Base-by-base conservation (phyloP, 1,140 invertebrate genomes). In the Colletes latitarsis region DNA sequence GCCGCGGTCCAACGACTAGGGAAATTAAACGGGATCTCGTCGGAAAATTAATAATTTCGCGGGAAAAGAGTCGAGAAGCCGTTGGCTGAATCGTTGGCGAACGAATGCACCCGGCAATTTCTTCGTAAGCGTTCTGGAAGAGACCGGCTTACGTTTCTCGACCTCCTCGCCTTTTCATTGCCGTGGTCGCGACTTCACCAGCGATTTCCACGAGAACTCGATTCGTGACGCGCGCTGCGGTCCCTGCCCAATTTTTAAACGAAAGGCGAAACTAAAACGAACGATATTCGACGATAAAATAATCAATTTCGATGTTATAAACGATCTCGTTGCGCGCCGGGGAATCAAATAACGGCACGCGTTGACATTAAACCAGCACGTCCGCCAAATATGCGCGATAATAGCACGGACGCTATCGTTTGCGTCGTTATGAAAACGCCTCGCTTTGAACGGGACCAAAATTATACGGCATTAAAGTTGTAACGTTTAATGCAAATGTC, bases 11-110 rank as follows among this genome's bases (percentile, higher is more conserved):
- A 1, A 17, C 49, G 70, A 10, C 49, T 1, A 30, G 71, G 15
- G 66, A 55, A 76, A 81, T 63, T 69, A 76, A 68, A 74, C 43
- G 57, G 68, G 62, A 77, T 84, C 70, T 55, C 68, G 70, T 66
- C 30, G 66, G 49, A 67, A 85, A 82, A 81, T 82, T 84, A 84
- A 85, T 84, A 84, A 85, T 77, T 85, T 73, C 57, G 10, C 78
- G 78, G 49, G 52, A 39, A 12, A 68, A 53, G 57, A 69, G 62
- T 67, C 43, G 46, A 19, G 49, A 21, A 21, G 41, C 19, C 41
- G 17, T 53, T 10, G 41, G 14, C 46, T 8, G 52, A 70, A 57
- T 55, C 81, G 57, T 69, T 67, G 64, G 14, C 53, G 71, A 62
- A 76, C 71, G 60, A 83, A 85, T 81, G 60, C 67, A 12, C 19